Evolutionary conservation across 2,797 vertebrate genomes (phyloP).

Genomic region (Sparidentex hasta): DNA sequence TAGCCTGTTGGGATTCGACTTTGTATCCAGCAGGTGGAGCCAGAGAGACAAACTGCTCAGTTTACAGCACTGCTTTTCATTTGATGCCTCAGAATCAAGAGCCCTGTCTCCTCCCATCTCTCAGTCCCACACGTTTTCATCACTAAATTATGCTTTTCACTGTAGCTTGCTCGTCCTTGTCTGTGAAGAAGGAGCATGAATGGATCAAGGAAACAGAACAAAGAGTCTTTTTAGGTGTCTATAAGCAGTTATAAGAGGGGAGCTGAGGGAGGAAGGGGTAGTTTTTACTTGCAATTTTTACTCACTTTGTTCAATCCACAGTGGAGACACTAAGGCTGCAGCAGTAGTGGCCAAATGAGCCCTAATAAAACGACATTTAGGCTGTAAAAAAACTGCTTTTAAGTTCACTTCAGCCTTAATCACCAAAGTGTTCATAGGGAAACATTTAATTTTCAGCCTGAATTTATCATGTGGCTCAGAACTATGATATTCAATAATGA

Average conservation of each 20-base stretch:
- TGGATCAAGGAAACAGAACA: not conserved
- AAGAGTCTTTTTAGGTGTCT: not conserved
- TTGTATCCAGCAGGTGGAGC: slow-evolving; percentile 61
- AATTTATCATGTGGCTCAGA: not conserved
- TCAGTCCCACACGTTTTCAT: not conserved
- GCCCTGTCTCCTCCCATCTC: not conserved
- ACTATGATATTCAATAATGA: not conserved
- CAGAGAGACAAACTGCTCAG: slow-evolving; percentile 8
- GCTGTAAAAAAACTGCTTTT: not conserved
- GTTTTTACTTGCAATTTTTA: not conserved
- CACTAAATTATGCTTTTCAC: not conserved
- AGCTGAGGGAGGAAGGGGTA: not conserved
- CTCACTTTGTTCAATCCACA: not conserved
- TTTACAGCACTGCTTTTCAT: not conserved
- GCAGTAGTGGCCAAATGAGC: not conserved
- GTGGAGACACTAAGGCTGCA: not conserved
- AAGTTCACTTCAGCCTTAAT: not conserved
- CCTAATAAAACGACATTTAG: not conserved
- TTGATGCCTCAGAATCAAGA: not conserved
- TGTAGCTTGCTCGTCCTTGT: not conserved
- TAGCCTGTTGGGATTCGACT: accelerated
- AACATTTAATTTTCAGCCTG: not conserved
- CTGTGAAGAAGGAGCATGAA: not conserved
- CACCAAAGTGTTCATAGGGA: not conserved
- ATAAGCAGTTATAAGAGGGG: not conserved